These are phyloP conservation scores for Apis laboriosa DNA, from an alignment of 1,140 invertebrate species.

Conservation along the genomic window DNA sequence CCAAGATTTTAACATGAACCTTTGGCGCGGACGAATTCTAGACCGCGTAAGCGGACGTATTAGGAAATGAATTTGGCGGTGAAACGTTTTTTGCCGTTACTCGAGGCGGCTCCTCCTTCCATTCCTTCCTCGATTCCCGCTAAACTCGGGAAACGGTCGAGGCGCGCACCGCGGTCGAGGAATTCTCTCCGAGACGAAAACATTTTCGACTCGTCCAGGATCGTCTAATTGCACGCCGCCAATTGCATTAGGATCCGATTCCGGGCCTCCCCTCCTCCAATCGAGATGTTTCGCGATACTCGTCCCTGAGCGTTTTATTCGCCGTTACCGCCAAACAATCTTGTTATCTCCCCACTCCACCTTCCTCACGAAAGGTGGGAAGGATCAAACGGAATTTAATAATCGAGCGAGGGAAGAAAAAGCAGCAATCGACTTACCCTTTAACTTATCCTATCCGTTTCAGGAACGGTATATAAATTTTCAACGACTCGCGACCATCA, in stretches of 20 bases:
- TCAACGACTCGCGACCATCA: background rate
- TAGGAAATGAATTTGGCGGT: constrained; percentile 74
- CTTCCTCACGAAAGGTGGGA: background rate
- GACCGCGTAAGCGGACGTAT: constrained; percentile 68
- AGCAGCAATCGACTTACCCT: constrained; percentile 10
- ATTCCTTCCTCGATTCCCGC: constrained; percentile 4
- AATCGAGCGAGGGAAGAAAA: background rate
- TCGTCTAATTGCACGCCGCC: background rate
- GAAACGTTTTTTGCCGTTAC: constrained; percentile 51
- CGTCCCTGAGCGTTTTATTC: background rate
- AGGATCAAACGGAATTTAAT: constrained; percentile 42
- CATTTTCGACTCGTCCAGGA: background rate
- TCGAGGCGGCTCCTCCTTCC: too few species aligned
- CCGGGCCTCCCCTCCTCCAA: background rate
- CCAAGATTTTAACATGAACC: constrained; percentile 69
- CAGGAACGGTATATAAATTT: constrained; percentile 6
- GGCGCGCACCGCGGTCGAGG: background rate
- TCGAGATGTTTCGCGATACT: background rate
- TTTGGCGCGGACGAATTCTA: constrained; percentile 74
- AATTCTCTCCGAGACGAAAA: too few species aligned
- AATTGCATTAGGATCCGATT: background rate
- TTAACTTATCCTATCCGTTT: background rate
- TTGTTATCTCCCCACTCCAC: background rate
- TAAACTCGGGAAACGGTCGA: constrained; percentile 17
- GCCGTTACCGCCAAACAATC: background rate